These are phyloP conservation scores for Heliconius hewitsoni DNA, from an alignment of 1,140 invertebrate species.

Conservation along the genomic window DNA sequence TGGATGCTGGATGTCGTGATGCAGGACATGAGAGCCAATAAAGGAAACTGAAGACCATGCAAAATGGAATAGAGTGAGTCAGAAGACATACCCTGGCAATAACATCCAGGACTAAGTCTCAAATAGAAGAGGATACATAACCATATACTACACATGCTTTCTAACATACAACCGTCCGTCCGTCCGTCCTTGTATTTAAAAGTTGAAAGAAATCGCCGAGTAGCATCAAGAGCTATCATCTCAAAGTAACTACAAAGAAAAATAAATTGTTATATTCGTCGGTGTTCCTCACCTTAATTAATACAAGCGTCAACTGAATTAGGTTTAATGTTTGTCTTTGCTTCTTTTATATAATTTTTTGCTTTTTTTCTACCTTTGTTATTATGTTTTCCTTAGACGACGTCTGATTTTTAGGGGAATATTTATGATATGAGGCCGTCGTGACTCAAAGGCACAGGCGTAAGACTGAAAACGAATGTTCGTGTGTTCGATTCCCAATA, in stretches of 20 bases:
- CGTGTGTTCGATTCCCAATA: too few relatives aligned
- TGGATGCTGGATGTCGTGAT: too few relatives aligned
- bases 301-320: conserved; percentile 10
- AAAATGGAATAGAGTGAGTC: too few relatives aligned
- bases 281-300: conserved; percentile 7
- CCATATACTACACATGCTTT: neutral
- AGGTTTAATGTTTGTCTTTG: neutral
- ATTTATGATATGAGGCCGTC: too few relatives aligned
- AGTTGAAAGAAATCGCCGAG: conserved; percentile 3
- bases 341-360: neutral
- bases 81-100: too few relatives aligned
- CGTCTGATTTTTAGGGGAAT: neutral
- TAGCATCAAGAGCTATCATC: conserved; percentile 5
- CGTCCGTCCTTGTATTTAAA: neutral
- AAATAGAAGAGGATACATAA: too few relatives aligned
- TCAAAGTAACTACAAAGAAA: conserved; percentile 12
- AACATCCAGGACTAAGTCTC: too few relatives aligned
- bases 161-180: neutral
- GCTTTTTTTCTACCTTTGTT: neutral
- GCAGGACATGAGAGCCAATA: too few relatives aligned
- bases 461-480: too few relatives aligned
- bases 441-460: too few relatives aligned
- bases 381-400: neutral
- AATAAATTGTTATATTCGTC: conserved; percentile 11
- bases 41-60: too few relatives aligned